Percentiles rank a stretch among this genome's conserved stretches.
Conservation (phyloP, 2,888 invertebrate species). For the Microctonus hyperodae region DNA sequence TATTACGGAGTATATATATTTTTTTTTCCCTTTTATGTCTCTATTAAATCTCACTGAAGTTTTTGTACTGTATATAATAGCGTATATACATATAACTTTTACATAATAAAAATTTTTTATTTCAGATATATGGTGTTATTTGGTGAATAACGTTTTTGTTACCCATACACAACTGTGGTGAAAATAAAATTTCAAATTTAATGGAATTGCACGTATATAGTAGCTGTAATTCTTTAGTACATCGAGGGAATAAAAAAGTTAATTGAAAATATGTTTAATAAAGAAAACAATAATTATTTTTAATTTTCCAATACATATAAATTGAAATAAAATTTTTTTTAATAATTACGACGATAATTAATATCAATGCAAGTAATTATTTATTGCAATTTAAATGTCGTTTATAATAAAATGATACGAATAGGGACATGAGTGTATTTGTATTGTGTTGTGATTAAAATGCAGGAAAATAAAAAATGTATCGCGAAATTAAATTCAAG, state of each 20-base stretch:
- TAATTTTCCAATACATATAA: background rate
- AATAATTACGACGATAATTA: slow-evolving; percentile 16
- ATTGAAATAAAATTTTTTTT: background rate
- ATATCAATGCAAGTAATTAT: slow-evolving; percentile 36
- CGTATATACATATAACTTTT: background rate
- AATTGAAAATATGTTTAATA: slow-evolving; percentile 11
- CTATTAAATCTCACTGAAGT: background rate
- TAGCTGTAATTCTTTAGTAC: background rate
- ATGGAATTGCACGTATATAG: background rate
- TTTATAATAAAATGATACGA: slow-evolving; percentile 7
- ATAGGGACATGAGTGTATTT: slow-evolving; percentile 25
- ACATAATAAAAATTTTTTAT: slow-evolving; percentile 18
- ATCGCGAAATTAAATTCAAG: slow-evolving; percentile 15
- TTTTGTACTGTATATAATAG: background rate
- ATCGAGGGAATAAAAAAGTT: background rate
- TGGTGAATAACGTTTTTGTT: slow-evolving; percentile 14
- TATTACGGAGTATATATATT: background rate
- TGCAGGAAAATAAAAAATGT: background rate
- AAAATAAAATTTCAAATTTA: slow-evolving; percentile 4
- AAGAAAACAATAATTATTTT: background rate
- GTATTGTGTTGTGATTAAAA: background rate
- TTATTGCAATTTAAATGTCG: slow-evolving; percentile 26
- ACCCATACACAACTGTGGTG: background rate
- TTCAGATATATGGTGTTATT: slow-evolving; percentile 20
- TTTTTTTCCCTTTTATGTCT: background rate